A percentile compares a stretch with the other conserved stretches of the same genome.
These are phyloP conservation scores for Dorcus hopei DNA, from an alignment of 2,888 invertebrate genomes.

Conservation along the genomic window DNA sequence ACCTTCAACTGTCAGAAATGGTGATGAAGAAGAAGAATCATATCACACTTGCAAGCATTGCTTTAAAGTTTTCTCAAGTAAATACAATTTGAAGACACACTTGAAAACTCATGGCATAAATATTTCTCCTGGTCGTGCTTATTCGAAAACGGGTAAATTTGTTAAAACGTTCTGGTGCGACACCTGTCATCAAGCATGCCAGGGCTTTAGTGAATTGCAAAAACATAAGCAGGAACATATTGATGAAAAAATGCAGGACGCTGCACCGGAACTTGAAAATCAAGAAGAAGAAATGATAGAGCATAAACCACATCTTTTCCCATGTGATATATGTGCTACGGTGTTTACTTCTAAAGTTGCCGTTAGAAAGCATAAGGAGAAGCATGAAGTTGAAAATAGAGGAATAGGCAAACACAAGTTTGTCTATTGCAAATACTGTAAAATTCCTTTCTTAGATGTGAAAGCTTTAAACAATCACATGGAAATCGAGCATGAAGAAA, in stretches of 20 bases:
- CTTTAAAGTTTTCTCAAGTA: constrained; percentile 51
- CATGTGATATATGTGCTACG: constrained; percentile 49
- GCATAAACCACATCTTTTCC: constrained; percentile 33
- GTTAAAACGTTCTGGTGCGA: constrained; percentile 56
- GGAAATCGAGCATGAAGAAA: constrained; percentile 38
- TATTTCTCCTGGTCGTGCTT: constrained; percentile 35
- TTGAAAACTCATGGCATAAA: constrained; percentile 51
- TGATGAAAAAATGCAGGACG: constrained; percentile 19
- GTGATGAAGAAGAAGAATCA: constrained; percentile 37
- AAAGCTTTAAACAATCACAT: constrained; percentile 38
- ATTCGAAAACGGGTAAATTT: constrained; percentile 28
- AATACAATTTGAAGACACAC: constrained; percentile 48
- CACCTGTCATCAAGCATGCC: constrained; percentile 61
- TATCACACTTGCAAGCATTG: constrained; percentile 51
- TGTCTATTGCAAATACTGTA: constrained; percentile 43
- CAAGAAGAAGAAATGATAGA: constrained; percentile 35
- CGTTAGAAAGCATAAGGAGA: constrained; percentile 46
- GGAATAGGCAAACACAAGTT: constrained; percentile 5
- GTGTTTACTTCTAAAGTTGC: constrained; percentile 46
- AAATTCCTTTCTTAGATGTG: constrained; percentile 35
- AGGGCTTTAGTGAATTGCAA: constrained; percentile 53
- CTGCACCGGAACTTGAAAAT: constrained; percentile 20
- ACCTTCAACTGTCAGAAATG: background rate
- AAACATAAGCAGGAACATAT: constrained; percentile 56
- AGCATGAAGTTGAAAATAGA: constrained; percentile 27